phyloP scores from a whole-genome alignment of 2,888 invertebrate genomes.

The Nomada goodeniana region DNA sequence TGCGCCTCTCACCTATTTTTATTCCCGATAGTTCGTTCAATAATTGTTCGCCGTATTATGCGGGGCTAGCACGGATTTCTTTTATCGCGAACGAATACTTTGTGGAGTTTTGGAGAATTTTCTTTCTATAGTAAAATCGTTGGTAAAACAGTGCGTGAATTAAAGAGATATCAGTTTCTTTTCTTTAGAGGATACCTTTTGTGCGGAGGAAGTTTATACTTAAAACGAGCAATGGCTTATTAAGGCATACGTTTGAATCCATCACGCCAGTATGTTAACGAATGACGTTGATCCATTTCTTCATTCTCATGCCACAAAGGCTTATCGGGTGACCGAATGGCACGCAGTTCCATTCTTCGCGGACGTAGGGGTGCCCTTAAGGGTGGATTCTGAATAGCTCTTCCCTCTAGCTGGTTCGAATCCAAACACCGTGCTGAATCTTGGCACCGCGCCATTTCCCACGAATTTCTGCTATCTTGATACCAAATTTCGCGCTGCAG shows the following conservation, averaged over 20 bases:
- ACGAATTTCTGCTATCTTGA: slow-evolving; percentile 21
- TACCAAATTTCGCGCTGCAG: slow-evolving; percentile 8
- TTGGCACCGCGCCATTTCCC: slow-evolving; percentile 37
- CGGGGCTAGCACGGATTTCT: no score
- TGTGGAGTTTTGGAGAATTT: no score
- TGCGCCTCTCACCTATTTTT: no score
- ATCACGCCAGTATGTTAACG: background rate
- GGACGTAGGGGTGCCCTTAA: slow-evolving; percentile 11
- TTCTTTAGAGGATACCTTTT: background rate
- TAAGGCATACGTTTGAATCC: background rate
- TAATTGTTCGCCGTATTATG: background rate
- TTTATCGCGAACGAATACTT: no score
- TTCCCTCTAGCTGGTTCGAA: slow-evolving; percentile 19
- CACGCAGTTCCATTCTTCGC: slow-evolving; percentile 1
- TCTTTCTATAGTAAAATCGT: no score
- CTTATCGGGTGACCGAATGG: background rate
- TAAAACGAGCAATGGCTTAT: background rate
- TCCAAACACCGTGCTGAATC: slow-evolving; percentile 18
- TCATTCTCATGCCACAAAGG: background rate
- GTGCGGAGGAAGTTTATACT: background rate
- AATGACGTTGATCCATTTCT: slow-evolving; percentile 15
- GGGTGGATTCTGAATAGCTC: slow-evolving; percentile 27
- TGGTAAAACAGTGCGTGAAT: background rate
- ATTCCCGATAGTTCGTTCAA: background rate
- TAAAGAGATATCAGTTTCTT: no score